phyloP scores from a whole-genome alignment of 2,888 invertebrate genomes.

The Calliphora vomitoria region DNA sequence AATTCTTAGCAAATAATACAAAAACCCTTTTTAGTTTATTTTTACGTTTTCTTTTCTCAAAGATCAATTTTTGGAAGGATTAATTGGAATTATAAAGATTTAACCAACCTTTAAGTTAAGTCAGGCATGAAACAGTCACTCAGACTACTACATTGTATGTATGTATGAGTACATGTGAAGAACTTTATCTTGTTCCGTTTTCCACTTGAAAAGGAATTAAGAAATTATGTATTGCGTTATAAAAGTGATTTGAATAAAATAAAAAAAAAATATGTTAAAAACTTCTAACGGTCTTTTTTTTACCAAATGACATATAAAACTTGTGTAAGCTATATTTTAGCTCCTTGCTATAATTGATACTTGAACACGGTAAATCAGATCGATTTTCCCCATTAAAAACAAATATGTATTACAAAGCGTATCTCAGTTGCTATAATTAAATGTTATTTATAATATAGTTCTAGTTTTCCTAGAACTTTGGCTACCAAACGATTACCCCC shows the following conservation, averaged over 20 bases:
- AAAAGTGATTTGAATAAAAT: not conserved
- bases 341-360: too few relatives aligned
- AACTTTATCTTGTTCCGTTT: not conserved
- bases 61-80: constrained; percentile 11
- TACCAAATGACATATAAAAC: too few relatives aligned
- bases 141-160: not conserved
- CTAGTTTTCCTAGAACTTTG: too few relatives aligned
- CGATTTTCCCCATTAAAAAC: too few relatives aligned
- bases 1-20: not conserved
- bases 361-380: too few relatives aligned
- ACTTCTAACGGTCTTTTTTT: too few relatives aligned
- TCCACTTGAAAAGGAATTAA: not conserved
- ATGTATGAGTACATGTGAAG: not conserved
- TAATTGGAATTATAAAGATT: not conserved
- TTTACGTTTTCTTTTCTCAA: constrained; percentile 5
- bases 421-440: too few relatives aligned
- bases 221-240: not conserved
- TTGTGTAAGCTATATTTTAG: too few relatives aligned
- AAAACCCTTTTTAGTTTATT: constrained; percentile 18
- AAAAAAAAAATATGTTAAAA: not conserved
- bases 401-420: too few relatives aligned
- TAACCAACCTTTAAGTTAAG: not conserved
- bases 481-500: too few relatives aligned
- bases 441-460: too few relatives aligned
- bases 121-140: not conserved